Percentiles rank a stretch among this genome's conserved stretches.
phyloP scores from a whole-genome alignment of 2,797 vertebrate genomes.

The Hapalemur alaotrensis region DNA sequence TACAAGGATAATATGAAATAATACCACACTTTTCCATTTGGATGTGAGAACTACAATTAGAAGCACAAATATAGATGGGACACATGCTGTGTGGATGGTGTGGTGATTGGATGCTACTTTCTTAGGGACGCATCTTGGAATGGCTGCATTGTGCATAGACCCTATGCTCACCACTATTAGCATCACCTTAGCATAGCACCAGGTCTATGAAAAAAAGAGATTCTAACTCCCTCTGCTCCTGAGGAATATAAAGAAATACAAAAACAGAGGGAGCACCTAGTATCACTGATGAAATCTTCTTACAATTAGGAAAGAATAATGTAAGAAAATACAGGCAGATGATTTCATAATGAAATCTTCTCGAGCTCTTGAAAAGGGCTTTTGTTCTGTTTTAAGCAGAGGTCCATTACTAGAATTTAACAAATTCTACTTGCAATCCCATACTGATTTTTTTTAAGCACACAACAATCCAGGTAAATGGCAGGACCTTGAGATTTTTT shows the following conservation, averaged over 20 bases:
- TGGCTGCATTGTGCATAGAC: neutral
- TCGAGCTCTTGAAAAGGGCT: neutral
- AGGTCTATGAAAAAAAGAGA: neutral
- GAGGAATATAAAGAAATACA: conserved; percentile 7
- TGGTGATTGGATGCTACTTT: neutral
- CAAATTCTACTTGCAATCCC: neutral
- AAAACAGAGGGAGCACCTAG: neutral
- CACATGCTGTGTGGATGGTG: neutral
- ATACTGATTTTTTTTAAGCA: neutral
- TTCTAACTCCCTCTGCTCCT: neutral
- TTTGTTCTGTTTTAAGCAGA: neutral
- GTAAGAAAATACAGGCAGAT: neutral
- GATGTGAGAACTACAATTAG: neutral
- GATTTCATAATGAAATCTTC: conserved; percentile 4
- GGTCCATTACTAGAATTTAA: neutral
- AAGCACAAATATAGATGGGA: neutral
- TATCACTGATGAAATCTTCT: neutral
- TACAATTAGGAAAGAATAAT: conserved; percentile 3
- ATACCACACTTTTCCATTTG: neutral
- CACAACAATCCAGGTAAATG: neutral
- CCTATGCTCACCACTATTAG: neutral
- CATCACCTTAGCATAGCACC: neutral
- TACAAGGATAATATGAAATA: neutral
- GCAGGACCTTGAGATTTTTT: neutral
- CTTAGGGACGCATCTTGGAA: neutral